These are phyloP conservation scores for Abscondita cerata DNA, from an alignment of 2,888 invertebrate genomes.

Conservation along the genomic window DNA sequence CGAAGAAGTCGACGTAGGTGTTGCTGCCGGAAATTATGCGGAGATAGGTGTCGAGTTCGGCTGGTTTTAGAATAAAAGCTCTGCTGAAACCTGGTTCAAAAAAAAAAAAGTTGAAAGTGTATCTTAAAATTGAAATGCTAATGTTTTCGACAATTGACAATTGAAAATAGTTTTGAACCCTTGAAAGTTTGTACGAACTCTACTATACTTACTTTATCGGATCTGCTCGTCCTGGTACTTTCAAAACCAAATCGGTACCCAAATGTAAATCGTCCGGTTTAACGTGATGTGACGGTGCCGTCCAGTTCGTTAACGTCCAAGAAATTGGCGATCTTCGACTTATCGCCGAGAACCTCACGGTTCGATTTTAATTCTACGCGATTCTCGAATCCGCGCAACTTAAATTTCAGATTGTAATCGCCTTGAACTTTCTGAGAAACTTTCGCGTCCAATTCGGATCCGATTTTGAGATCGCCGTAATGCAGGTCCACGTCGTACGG, in stretches of 20 bases:
- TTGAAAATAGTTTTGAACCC: too few relatives aligned
- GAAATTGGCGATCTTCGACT: slow-evolving; percentile 68
- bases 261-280: slow-evolving; percentile 64
- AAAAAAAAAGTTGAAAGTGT: too few relatives aligned
- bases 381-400: slow-evolving; percentile 61
- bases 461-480: slow-evolving; percentile 66
- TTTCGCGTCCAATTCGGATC: slow-evolving; percentile 60
- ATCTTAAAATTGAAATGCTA: too few relatives aligned
- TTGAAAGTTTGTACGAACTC: background rate
- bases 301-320: slow-evolving; percentile 67
- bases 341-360: slow-evolving; percentile 64
- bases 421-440: slow-evolving; percentile 57
- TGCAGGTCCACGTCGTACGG: slow-evolving; percentile 64
- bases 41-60: slow-evolving; percentile 62
- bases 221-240: slow-evolving; percentile 63
- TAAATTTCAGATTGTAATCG: slow-evolving; percentile 66
- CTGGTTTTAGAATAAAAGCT: slow-evolving; percentile 59
- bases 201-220: slow-evolving; percentile 62
- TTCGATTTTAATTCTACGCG: slow-evolving; percentile 64
- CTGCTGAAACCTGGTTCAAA: slow-evolving; percentile 61
- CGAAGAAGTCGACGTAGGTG: slow-evolving; percentile 63
- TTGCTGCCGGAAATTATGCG: slow-evolving; percentile 61
- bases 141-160: too few relatives aligned
- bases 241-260: slow-evolving; percentile 65
- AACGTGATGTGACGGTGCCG: slow-evolving; percentile 65